Conservation (phyloP, 2,113 vertebrate genomes). For the Solea senegalensis region DNA sequence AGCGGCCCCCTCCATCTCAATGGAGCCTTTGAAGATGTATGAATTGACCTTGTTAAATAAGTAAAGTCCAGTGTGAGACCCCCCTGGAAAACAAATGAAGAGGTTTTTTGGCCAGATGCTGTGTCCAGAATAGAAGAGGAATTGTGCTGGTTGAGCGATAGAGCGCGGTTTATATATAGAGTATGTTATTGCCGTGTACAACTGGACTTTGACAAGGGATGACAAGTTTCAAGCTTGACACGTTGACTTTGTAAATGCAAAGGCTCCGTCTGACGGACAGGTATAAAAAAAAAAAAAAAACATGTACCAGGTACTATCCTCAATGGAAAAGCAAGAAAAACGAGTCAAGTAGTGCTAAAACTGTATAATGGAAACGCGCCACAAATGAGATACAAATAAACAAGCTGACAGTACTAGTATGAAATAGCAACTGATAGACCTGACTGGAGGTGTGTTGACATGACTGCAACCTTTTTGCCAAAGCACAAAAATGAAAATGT, state of each 20-base stretch:
- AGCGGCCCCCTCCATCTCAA: conserved; percentile 26
- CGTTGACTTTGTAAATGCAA: conserved; percentile 21
- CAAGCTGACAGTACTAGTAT: too few relatives aligned
- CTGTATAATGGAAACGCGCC: too few relatives aligned
- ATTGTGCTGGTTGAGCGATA: conserved; percentile 31
- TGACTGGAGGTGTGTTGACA: too few relatives aligned
- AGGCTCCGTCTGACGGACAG: too few relatives aligned
- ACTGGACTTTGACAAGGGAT: conserved; percentile 24
- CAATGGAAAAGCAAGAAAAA: too few relatives aligned
- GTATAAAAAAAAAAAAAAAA: too few relatives aligned
- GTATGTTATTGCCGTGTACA: conserved; percentile 8
- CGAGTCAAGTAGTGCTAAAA: too few relatives aligned
- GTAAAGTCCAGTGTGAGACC: conserved; percentile 51
- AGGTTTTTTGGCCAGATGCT: conserved; percentile 45
- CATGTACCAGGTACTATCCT: too few relatives aligned
- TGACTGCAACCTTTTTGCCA: too few relatives aligned
- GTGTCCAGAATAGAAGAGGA: conserved; percentile 49
- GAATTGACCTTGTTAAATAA: conserved; percentile 78
- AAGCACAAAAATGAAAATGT: too few relatives aligned
- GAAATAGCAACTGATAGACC: too few relatives aligned
- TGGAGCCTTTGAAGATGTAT: conserved; percentile 63
- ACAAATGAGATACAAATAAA: conserved; percentile 9
- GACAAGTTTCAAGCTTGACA: conserved; percentile 30
- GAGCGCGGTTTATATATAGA: conserved; percentile 20
- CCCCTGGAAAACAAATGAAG: conserved; percentile 73